Base-by-base conservation (phyloP, 2,797 vertebrate genomes). In the Neosilurus mollespiculum region DNA sequence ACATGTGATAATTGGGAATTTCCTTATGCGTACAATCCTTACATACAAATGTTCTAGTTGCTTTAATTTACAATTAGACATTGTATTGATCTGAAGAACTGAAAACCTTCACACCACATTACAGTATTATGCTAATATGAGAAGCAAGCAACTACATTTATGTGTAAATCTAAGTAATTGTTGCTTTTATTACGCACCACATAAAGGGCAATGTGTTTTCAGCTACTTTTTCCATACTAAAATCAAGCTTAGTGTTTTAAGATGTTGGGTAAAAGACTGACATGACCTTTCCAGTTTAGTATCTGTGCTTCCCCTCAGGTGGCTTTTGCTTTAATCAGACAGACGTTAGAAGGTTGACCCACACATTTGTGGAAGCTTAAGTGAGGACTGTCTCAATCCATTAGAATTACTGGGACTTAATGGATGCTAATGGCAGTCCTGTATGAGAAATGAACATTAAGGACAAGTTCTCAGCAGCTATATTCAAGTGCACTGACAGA, bases 201-300 rank as follows among this genome's bases (percentile, higher is more conserved):
- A 49, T 70, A 56, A 66, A 79, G 81, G 76, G 30, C 61, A 69
- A 20, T 76, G 53, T 79, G 76, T 79, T 90, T 89, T 30, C 20
- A 34, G 70, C 89, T 72, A 87, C 89, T 83, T 88, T 86, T 80
- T 72, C n/a, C 30, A 43, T 34, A 77, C 88, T 86, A 88, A 51
- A 67, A 89, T 89, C 86, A 86, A 84, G 83, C 73, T 51, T 61
- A 83, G 82, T 81, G 76, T 73, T 81, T 86, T 79, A 87, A 89
- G 86, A 86, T 65, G 90, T 79, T 34, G 1, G 34, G 30, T 81
- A 83, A 83, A 81, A 88, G 89, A 91, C 89, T 90, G 89, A 91
- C 87, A 88, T 91, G 89, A 91, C 92, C 91, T 94, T 92, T 92
- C 81, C 64, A 77, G 58, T 88, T 78, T 80, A 73, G 78, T 10